These are phyloP conservation scores for Papilio polytes DNA, from an alignment of 1,140 invertebrate species.

Conservation along the genomic window DNA sequence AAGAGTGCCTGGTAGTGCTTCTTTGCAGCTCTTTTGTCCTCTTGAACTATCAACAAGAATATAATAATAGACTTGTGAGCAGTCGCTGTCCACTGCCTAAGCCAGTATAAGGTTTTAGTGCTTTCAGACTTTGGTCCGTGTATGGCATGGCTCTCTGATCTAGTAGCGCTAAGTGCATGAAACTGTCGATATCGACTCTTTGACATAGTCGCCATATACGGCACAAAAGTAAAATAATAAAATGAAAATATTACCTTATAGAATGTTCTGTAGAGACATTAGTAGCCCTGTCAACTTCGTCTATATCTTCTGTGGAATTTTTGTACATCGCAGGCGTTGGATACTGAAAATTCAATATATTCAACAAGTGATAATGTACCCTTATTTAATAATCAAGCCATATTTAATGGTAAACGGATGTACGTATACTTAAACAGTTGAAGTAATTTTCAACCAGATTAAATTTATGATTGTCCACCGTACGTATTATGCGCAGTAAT, in stretches of 20 bases:
- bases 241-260: neutral
- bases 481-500: slow-evolving; percentile 28
- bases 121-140: neutral
- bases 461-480: slow-evolving; percentile 41
- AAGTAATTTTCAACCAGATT: slow-evolving; percentile 7
- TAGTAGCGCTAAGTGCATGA: too few relatives aligned
- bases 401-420: slow-evolving; percentile 42
- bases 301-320: slow-evolving; percentile 43
- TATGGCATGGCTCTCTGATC: neutral
- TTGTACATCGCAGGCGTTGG: slow-evolving; percentile 58
- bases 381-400: slow-evolving; percentile 29
- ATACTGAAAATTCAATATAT: slow-evolving; percentile 53
- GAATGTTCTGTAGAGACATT: neutral
- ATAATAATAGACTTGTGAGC: neutral
- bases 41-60: slow-evolving; percentile 38
- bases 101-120: too few relatives aligned
- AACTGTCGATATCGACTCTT: neutral
- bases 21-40: slow-evolving; percentile 11
- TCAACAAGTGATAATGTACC: neutral
- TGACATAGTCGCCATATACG: neutral
- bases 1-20: slow-evolving; percentile 56
- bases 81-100: too few relatives aligned
- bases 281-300: slow-evolving; percentile 22
- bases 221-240: neutral
- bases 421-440: slow-evolving; percentile 34